Evolutionary conservation across 2,113 vertebrate genomes (phyloP).

Genomic region (Ictalurus furcatus): DNA sequence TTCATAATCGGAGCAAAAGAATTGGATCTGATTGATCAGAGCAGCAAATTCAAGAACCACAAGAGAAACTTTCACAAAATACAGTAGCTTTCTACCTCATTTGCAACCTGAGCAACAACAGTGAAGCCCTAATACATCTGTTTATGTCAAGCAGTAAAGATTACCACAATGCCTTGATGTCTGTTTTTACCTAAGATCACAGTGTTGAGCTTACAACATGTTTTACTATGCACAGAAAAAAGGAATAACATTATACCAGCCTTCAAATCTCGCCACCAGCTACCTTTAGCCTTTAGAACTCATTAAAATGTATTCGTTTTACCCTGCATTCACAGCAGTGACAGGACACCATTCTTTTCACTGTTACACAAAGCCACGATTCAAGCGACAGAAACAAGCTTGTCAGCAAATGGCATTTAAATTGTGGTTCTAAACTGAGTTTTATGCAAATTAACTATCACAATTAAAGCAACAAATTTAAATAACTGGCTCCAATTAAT

Average conservation of each 20-base stretch:
- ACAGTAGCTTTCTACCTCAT: neutral
- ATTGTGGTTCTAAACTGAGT: slow-evolving; percentile 17
- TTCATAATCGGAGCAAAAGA: neutral
- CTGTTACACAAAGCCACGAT: slow-evolving; percentile 16
- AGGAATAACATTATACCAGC: neutral
- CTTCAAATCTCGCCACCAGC: slow-evolving; percentile 21
- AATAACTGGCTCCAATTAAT: neutral
- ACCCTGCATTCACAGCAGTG: neutral
- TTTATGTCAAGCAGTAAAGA: slow-evolving; percentile 11
- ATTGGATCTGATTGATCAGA: neutral
- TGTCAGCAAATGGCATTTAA: slow-evolving; percentile 32
- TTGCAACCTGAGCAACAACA: neutral
- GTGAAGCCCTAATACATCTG: slow-evolving; percentile 2
- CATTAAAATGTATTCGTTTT: slow-evolving; percentile 28
- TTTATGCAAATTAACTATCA: slow-evolving; percentile 7
- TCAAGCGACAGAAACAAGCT: slow-evolving; percentile 2
- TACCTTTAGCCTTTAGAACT: slow-evolving; percentile 19
- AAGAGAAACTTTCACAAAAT: neutral
- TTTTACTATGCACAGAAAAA: neutral
- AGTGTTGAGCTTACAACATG: neutral
- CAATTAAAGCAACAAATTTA: slow-evolving; percentile 14
- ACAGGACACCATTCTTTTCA: slow-evolving; percentile 23
- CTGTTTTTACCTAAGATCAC: neutral
- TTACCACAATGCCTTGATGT: neutral
- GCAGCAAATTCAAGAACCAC: neutral